Conservation (phyloP, 1,140 invertebrate species). For the Apolygus lucorum region DNA sequence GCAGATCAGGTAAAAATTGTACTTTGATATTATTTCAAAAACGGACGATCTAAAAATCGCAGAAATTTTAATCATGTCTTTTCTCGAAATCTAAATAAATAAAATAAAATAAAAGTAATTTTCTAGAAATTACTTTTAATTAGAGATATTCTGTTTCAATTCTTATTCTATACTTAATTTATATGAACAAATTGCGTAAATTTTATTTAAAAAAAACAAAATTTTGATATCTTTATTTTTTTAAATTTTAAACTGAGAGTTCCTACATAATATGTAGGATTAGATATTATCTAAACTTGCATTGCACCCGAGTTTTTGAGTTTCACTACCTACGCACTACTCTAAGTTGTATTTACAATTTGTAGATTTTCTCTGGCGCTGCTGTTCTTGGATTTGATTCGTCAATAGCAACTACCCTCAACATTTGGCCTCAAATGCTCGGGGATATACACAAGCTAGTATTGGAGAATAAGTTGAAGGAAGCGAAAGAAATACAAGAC, state of each 20-base stretch:
- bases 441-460: slow-evolving; percentile 38
- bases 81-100: too few relatives aligned
- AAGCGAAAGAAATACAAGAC: slow-evolving; percentile 41
- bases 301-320: background rate
- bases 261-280: too few relatives aligned
- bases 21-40: background rate
- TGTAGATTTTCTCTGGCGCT: slow-evolving; percentile 51
- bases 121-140: too few relatives aligned
- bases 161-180: too few relatives aligned
- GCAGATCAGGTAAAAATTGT: slow-evolving; percentile 44
- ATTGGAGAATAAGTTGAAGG: slow-evolving; percentile 36
- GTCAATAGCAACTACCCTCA: slow-evolving; percentile 54
- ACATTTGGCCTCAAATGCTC: slow-evolving; percentile 46
- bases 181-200: too few relatives aligned
- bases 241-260: too few relatives aligned
- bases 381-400: slow-evolving; percentile 55
- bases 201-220: too few relatives aligned
- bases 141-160: too few relatives aligned
- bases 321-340: background rate
- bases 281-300: too few relatives aligned
- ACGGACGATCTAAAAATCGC: background rate
- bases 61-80: too few relatives aligned
- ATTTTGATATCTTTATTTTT: too few relatives aligned
- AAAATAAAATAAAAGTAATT: too few relatives aligned
- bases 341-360: slow-evolving; percentile 27